Percentiles rank a stretch among this genome's conserved stretches.
phyloP scores from a whole-genome alignment of 1,140 invertebrate species.

The Pinna nobilis region DNA sequence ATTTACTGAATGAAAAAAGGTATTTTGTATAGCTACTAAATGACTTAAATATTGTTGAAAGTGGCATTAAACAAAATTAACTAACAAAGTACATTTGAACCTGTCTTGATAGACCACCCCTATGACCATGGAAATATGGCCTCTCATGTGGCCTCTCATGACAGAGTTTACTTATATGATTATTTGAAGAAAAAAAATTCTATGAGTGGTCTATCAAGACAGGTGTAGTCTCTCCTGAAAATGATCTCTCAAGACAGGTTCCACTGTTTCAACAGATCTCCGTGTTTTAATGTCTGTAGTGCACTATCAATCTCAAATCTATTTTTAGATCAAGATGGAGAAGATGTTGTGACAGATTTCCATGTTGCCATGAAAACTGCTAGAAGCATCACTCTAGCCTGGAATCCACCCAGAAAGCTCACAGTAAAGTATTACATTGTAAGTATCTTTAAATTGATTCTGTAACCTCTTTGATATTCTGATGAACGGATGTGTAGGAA shows the following conservation, averaged over 20 bases:
- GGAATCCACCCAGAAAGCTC: conserved; percentile 92
- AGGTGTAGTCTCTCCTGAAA: not conserved
- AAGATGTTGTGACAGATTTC: conserved; percentile 66
- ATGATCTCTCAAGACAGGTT: not conserved
- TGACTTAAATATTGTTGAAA: too few relatives aligned
- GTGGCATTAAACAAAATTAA: too few relatives aligned
- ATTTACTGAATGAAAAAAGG: too few relatives aligned
- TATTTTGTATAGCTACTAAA: too few relatives aligned
- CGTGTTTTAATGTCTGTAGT: too few relatives aligned
- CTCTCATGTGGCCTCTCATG: too few relatives aligned
- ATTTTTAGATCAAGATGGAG: conserved; percentile 48
- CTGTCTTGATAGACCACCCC: too few relatives aligned
- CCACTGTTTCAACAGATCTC: not conserved
- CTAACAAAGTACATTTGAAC: too few relatives aligned
- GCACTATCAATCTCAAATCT: too few relatives aligned
- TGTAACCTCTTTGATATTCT: not conserved
- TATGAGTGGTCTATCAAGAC: not conserved
- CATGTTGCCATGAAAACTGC: conserved; percentile 59
- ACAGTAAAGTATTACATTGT: conserved; percentile 91
- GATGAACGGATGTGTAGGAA: too few relatives aligned
- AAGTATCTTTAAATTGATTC: conserved; percentile 42
- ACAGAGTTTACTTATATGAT: too few relatives aligned
- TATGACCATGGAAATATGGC: too few relatives aligned
- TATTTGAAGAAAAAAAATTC: not conserved
- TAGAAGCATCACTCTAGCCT: conserved; percentile 82